Evolutionary conservation across 2,888 invertebrate species (phyloP).

Genomic region (Elysia crispata): DNA sequence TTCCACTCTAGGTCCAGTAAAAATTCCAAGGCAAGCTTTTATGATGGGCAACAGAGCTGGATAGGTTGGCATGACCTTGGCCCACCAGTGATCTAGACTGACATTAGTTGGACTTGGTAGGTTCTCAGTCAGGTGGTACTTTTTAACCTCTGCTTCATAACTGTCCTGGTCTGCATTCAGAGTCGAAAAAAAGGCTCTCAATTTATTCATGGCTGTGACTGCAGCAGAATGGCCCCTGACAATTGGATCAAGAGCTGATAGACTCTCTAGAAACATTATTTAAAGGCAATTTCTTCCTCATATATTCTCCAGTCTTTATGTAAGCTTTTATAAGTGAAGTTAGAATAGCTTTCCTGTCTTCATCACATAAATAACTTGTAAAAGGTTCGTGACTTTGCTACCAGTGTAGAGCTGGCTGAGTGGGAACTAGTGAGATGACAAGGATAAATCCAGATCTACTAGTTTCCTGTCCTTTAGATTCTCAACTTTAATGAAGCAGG

Average conservation of each 20-base stretch:
- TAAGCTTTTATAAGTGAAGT: too few relatives aligned
- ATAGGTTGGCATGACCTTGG: not conserved
- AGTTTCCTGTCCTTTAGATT: too few relatives aligned
- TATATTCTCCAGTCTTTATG: too few relatives aligned
- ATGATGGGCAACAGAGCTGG: not conserved
- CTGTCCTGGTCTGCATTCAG: not conserved
- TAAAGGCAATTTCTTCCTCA: too few relatives aligned
- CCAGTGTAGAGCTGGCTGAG: too few relatives aligned
- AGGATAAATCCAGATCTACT: too few relatives aligned
- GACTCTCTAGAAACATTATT: not conserved
- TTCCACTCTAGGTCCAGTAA: conserved; percentile 24
- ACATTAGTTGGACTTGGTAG: not conserved
- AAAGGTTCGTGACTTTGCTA: too few relatives aligned
- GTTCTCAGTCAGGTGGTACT: not conserved
- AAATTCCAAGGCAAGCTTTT: not conserved
- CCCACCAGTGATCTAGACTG: conserved; percentile 4
- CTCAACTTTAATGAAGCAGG: too few relatives aligned
- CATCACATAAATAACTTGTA: too few relatives aligned
- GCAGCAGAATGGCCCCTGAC: not conserved
- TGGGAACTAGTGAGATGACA: too few relatives aligned
- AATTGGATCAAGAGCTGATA: not conserved
- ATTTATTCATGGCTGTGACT: not conserved
- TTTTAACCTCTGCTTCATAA: not conserved
- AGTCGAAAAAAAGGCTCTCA: not conserved
- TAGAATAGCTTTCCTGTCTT: too few relatives aligned